Conservation (phyloP, 2,113 vertebrate species). For the Entosphenus tridentatus region DNA sequence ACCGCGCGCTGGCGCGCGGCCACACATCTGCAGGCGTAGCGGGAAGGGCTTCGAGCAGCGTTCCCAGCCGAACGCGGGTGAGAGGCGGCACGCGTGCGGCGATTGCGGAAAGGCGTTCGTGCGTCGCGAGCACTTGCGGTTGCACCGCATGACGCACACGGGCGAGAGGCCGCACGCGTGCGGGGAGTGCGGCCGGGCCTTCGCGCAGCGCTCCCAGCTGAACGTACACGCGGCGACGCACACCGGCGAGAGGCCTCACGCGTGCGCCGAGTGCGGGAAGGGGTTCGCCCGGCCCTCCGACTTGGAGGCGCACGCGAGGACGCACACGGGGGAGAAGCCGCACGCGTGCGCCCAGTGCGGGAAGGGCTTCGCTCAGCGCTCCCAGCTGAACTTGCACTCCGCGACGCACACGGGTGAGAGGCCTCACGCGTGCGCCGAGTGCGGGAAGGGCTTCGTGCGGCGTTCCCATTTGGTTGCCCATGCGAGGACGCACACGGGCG, state of each 20-base stretch:
- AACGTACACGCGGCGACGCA: no score
- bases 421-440: background rate
- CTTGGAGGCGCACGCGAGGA: background rate
- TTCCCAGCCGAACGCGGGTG: no score
- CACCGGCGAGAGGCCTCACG: constrained; percentile 14
- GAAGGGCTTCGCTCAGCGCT: background rate
- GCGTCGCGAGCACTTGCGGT: no score
- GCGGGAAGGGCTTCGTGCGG: background rate
- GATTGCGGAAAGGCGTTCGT: no score
- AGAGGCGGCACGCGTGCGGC: no score
- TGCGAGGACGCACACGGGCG: background rate
- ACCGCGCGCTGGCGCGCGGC: no score
- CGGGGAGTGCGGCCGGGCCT: no score
- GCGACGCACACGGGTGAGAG: background rate
- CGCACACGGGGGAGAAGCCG: background rate
- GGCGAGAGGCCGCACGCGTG: constrained; percentile 15
- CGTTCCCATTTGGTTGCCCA: background rate
- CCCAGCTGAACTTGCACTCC: background rate
- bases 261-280: constrained; percentile 17
- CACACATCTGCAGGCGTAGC: no score
- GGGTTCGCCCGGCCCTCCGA: constrained; percentile 17
- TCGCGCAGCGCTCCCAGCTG: no score
- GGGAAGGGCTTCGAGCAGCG: no score
- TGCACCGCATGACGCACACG: background rate
- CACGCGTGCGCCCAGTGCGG: background rate